Conservation (phyloP, 2,888 invertebrate species). For the Hydraecia micacea region DNA sequence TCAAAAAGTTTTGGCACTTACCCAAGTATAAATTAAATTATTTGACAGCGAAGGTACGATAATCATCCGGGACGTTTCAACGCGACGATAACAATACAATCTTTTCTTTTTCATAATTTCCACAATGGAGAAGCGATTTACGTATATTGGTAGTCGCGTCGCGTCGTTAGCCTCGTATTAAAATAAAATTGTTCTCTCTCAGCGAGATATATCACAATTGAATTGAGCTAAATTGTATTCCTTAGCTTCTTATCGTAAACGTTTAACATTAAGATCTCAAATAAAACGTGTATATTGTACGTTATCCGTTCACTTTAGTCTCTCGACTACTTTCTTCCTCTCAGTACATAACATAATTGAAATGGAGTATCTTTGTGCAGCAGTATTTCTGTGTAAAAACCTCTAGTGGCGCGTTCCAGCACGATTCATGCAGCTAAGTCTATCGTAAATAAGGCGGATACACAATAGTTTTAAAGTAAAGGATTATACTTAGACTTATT, state of each 20-base stretch:
- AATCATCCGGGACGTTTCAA: constrained; percentile 44
- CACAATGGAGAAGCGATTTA: constrained; percentile 43
- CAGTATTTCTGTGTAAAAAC: constrained; percentile 68
- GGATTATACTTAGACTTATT: constrained; percentile 72
- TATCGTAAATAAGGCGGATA: constrained; percentile 72
- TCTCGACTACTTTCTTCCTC: constrained; percentile 27
- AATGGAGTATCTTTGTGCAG: constrained; percentile 58
- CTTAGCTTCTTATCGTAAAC: constrained; percentile 42
- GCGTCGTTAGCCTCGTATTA: constrained; percentile 50
- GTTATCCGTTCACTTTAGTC: constrained; percentile 49
- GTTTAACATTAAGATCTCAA: constrained; percentile 48
- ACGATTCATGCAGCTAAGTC: constrained; percentile 70
- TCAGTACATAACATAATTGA: constrained; percentile 59
- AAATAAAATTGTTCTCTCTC: constrained; percentile 49
- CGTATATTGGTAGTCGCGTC: constrained; percentile 45
- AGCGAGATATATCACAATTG: constrained; percentile 53
- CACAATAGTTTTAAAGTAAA: constrained; percentile 66
- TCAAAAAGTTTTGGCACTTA: constrained; percentile 24
- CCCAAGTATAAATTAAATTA: constrained; percentile 31
- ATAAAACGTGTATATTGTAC: constrained; percentile 49
- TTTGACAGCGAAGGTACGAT: constrained; percentile 44
- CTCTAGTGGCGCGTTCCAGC: constrained; percentile 67
- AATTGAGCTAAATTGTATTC: constrained; percentile 55
- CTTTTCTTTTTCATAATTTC: constrained; percentile 52
- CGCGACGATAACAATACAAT: constrained; percentile 41